Evolutionary conservation across 2,797 vertebrate species (phyloP).

Genomic region (Limosa lapponica): DNA sequence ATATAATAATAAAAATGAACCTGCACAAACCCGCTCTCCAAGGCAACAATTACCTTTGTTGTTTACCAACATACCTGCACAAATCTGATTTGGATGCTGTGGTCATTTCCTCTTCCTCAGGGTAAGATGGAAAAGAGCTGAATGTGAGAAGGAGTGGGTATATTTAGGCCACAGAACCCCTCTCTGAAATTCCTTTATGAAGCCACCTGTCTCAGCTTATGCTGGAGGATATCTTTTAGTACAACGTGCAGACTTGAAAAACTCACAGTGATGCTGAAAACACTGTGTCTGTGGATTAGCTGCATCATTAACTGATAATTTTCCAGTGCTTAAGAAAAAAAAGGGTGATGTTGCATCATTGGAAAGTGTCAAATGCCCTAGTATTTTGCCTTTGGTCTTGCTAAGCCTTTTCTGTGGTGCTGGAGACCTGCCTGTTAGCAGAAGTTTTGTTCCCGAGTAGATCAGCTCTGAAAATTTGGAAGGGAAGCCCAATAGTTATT

Average conservation of each 20-base stretch:
- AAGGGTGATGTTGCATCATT: accelerated
- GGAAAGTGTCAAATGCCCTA: not conserved
- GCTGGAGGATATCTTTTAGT: not conserved
- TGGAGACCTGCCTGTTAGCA: not conserved
- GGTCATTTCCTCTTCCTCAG: not conserved
- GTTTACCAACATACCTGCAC: not conserved
- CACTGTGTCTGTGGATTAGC: not conserved
- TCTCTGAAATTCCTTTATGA: not conserved
- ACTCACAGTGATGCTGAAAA: not conserved
- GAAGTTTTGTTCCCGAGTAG: not conserved
- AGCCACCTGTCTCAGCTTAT: not conserved
- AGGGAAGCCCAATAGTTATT: not conserved
- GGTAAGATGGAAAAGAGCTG: not conserved
- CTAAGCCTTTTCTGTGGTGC: not conserved
- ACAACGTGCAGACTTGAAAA: not conserved
- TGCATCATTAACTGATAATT: not conserved
- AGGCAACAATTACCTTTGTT: not conserved
- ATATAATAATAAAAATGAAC: not conserved
- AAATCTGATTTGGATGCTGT: not conserved
- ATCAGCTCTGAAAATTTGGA: not conserved
- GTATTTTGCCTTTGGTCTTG: not conserved
- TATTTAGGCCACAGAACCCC: not conserved
- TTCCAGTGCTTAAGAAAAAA: not conserved
- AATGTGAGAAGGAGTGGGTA: not conserved
- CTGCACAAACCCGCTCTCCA: not conserved